Evolutionary conservation across 2,113 vertebrate species (phyloP), one percentile per base, ranked within the genome.

Genomic region (Stigmatopora argus): DNA sequence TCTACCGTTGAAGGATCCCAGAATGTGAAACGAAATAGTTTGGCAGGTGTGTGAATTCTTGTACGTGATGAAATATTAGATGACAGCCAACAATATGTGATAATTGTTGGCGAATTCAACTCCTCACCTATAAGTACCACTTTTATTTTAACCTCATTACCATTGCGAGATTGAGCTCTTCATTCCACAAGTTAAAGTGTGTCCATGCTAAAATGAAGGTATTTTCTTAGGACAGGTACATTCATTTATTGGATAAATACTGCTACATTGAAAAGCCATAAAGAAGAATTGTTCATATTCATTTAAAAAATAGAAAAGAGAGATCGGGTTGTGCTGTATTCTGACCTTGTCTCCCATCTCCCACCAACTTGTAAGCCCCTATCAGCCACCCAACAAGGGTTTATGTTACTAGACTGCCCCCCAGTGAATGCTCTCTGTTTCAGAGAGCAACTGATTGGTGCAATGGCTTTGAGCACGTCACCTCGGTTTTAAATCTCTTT

Each of bases 361-460:
- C 72, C 77, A 70, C 59, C 68, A 72, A 66, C 47, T 65, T 78
- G 78, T 73, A 83, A 69, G 76, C 61, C 60, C 44, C n/a, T 63
- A n/a, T 56, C 63, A 47, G 67, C 63, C 51, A 7, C 31, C 63
- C 51, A 7, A 38, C 53, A 73, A 21, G 59, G 78, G 61, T 85
- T 88, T 63, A 58, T 89, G 90, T 86, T 85, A 85, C 89, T 84
- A 79, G 78, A 90, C 86, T 91, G 90, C 89, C 90, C 89, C 86
- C 90, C 90, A 91, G 89, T 90, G 90, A 89, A 74, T 26, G 46
- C 60, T 67, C 62, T 65, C 56, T 18, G 19, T 46, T 78, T 78
- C 55, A 65, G 70, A 80, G 19, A 23, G 19, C 38, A 45, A 72
- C 57, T 47, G 70, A 74, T 65, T 44, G 70, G 72, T 67, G 63